Evolutionary conservation across 2,888 invertebrate species (phyloP).

Genomic region (Crossocerus cetratus): DNA sequence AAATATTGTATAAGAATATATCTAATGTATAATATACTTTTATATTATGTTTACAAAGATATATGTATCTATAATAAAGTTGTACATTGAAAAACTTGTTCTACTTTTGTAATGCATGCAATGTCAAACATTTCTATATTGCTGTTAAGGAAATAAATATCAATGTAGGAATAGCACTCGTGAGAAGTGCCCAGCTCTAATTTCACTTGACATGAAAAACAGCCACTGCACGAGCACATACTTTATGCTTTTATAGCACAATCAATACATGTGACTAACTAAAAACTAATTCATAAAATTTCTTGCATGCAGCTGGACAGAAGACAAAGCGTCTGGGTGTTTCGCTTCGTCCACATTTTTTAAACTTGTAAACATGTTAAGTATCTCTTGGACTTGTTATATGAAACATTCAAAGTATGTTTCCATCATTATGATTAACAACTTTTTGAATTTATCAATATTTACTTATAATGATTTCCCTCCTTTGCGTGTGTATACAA

Average conservation of each 20-base stretch:
- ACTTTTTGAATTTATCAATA: too few species aligned
- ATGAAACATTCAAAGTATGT: too few species aligned
- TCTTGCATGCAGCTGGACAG: constrained; percentile 75
- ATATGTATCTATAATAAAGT: constrained; percentile 27
- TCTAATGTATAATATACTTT: constrained; percentile 57
- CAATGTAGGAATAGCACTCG: neutral
- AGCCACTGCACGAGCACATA: constrained; percentile 2
- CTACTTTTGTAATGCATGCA: constrained; percentile 51
- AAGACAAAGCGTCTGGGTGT: constrained; percentile 68
- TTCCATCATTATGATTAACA: too few species aligned
- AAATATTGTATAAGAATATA: constrained; percentile 43
- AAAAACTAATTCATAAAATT: constrained; percentile 60
- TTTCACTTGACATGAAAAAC: neutral
- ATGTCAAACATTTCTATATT: constrained; percentile 59
- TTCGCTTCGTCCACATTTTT: constrained; percentile 65
- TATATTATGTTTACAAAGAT: constrained; percentile 48
- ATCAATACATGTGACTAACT: constrained; percentile 49
- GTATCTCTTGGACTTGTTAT: too few species aligned
- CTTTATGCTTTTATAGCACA: constrained; percentile 32
- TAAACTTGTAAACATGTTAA: constrained; percentile 36
- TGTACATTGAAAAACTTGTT: constrained; percentile 44
- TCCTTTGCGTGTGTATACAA: too few species aligned
- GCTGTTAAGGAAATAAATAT: constrained; percentile 43
- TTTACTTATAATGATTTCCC: too few species aligned
- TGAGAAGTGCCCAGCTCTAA: too few species aligned